Evolutionary conservation across 2,888 invertebrate species (phyloP).

Genomic region (Gymnocheta viridis): DNA sequence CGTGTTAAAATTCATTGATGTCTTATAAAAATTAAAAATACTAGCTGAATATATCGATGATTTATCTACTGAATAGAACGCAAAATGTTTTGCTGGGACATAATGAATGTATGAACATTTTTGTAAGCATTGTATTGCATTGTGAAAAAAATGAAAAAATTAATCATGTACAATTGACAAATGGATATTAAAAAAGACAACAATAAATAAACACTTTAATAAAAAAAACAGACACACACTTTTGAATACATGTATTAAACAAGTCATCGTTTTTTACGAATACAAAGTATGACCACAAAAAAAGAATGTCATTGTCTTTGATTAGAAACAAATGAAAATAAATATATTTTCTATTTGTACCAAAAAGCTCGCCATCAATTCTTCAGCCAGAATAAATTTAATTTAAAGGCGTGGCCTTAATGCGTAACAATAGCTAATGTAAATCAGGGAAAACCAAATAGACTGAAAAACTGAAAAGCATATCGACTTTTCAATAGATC

Average conservation of each 20-base stretch:
- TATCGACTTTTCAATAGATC: neutral
- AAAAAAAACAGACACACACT: neutral
- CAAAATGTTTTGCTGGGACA: too few relatives aligned
- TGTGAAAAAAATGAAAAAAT: neutral
- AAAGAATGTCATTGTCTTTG: neutral
- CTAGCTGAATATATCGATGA: too few relatives aligned
- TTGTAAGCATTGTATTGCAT: neutral
- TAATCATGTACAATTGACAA: slow-evolving; percentile 1
- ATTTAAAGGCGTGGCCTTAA: neutral
- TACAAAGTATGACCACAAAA: neutral
- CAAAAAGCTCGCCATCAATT: neutral
- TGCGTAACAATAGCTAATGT: neutral
- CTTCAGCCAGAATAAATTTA: neutral
- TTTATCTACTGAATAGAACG: too few relatives aligned
- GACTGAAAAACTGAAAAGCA: neutral
- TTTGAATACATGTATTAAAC: neutral
- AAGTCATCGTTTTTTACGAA: neutral
- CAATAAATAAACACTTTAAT: slow-evolving; percentile 1
- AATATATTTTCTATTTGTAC: neutral
- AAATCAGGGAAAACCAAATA: neutral
- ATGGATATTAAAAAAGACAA: neutral
- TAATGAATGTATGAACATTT: neutral
- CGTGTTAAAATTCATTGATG: too few relatives aligned
- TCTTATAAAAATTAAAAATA: too few relatives aligned
- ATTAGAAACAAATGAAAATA: too few relatives aligned